Conservation (phyloP, 2,113 vertebrate genomes). For the pig (Sus scrofa) region DNA sequence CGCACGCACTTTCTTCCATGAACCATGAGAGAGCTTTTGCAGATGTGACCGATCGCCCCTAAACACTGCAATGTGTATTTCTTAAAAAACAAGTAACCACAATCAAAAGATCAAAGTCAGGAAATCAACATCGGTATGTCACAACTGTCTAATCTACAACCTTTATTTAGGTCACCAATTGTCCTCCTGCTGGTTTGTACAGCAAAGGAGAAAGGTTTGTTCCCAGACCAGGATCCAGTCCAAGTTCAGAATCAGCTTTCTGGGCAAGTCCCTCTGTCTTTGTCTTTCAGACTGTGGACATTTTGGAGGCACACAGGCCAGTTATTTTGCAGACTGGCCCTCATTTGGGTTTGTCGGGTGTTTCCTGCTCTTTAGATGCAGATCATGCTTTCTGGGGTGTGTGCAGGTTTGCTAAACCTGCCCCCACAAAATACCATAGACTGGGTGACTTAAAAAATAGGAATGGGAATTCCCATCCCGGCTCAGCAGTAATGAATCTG, state of each 20-base stretch:
- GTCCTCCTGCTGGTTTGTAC: not conserved
- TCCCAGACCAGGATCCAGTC: not conserved
- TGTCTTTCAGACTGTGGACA: no score
- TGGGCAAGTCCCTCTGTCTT: not conserved
- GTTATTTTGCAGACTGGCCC: not conserved
- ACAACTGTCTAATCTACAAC: not conserved
- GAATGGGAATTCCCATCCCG: fast-evolving
- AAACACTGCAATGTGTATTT: not conserved
- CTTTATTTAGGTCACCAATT: not conserved
- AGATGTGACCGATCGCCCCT: no score
- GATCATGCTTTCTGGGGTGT: fast-evolving
- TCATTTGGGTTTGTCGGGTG: not conserved
- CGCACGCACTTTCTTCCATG: not conserved
- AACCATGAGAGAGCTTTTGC: not conserved
- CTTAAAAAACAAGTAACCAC: not conserved
- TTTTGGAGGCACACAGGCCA: fast-evolving
- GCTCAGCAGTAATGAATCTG: no score
- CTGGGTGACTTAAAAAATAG: not conserved
- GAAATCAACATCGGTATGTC: not conserved
- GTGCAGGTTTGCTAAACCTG: no score
- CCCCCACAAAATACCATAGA: fast-evolving
- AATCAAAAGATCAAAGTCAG: not conserved
- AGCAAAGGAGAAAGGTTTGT: not conserved
- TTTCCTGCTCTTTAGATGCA: not conserved
- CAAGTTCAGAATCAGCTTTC: fast-evolving